Evolutionary conservation across 2,797 vertebrate genomes (phyloP), one percentile per base, ranked within the genome.

Genomic region (Trachurus trachurus): DNA sequence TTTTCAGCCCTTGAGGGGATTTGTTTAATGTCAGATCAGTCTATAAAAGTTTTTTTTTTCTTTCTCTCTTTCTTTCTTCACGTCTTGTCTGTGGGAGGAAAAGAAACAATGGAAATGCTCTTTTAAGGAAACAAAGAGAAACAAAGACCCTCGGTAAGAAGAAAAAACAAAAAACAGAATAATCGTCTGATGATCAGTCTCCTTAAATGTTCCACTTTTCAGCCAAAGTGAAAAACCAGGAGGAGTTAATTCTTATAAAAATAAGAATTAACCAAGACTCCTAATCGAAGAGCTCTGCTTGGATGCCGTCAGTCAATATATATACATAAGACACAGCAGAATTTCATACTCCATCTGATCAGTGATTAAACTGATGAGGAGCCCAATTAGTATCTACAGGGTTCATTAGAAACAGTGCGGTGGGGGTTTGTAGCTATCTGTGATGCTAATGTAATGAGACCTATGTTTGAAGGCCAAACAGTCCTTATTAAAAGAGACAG

Each of bases 291-390:
- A 34, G 1, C 45, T 66, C 12, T 9, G 34, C n/a, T 17, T 22
- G 45, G 58, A 56, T 4, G 29, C 19, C 0, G 26, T 31, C 7
- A 13, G 56, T 39, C 6, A 6, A 3, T 16, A 52, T 21, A 53
- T 9, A 44, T 21, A 53, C 6, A 44, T 40, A 70, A 54, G 34
- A n/a, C 16, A 34, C 39, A 42, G 67, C 72, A 37, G 19, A n/a
- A n/a, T 10, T 13, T 44, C 3, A 42, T 26, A 19, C 37, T 54
- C 8, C 12, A n/a, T 71, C 52, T 40, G 39, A 71, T 52, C 10
- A 53, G n/a, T 52, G 66, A 66, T 39, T 66, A 4, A 59, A 49
- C 17, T 64, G 52, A 64, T 60, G 53, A 15, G 26, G 49, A 34
- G 9, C 3, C 49, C 10, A 65, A 60, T 11, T 1, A 37, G 34